Percentiles rank a stretch among this genome's conserved stretches.
Conservation (phyloP, 92 coral and sea anemone species). For the Porites cylindrica region DNA sequence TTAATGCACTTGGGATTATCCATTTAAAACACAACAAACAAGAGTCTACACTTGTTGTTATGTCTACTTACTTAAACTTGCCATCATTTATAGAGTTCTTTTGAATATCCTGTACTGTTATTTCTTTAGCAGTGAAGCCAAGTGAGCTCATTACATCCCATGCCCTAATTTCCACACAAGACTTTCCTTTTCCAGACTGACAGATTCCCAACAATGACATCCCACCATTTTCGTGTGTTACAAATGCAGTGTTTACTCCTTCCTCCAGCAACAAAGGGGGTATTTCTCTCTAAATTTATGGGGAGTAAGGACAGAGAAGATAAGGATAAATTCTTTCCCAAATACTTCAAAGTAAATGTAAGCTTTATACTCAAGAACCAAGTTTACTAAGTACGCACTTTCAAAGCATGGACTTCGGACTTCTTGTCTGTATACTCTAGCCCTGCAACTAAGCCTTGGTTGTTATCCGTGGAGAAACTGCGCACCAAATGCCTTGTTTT, state of each 20-base stretch:
- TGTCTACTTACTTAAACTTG: constrained; percentile 76
- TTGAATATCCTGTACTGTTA: constrained; percentile 79
- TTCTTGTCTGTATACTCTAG: constrained; percentile 93
- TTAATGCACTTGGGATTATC: no score
- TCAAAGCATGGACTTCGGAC: constrained; percentile 83
- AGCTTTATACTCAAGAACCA: not conserved
- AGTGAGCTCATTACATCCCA: constrained; percentile 91
- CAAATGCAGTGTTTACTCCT: constrained; percentile 73
- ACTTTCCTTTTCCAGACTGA: constrained; percentile 83
- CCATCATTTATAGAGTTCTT: constrained; percentile 79
- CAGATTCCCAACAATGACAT: constrained; percentile 71
- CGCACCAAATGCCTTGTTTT: constrained; percentile 88
- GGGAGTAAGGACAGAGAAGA: not conserved
- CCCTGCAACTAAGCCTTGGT: constrained; percentile 69
- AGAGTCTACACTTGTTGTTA: not conserved
- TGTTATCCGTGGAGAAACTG: constrained; percentile 70
- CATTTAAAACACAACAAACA: not conserved
- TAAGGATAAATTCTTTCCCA: not conserved
- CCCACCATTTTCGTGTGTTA: constrained; percentile 77
- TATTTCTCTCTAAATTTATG: constrained; percentile 74
- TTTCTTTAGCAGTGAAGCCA: constrained; percentile 87
- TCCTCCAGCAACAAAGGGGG: constrained; percentile 90
- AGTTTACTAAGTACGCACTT: constrained; percentile 47
- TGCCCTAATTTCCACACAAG: constrained; percentile 76
- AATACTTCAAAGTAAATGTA: not conserved